Evolutionary conservation across 2,113 vertebrate species (phyloP), one percentile per base, ranked within the genome.

Genomic region (Leucopsar rothschildi): DNA sequence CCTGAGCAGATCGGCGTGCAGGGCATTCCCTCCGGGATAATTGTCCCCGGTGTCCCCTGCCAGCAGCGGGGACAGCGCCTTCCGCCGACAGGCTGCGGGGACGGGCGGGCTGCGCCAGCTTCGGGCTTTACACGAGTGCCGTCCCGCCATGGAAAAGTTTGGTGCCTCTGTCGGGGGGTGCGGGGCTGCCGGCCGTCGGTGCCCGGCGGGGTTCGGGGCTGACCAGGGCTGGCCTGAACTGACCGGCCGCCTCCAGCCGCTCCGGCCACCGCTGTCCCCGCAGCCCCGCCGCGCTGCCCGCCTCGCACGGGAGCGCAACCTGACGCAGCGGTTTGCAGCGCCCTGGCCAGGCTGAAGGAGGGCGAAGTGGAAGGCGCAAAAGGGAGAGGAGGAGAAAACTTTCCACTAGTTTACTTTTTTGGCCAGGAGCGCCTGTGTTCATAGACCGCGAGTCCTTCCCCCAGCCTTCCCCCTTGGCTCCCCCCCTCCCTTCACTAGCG

Each of bases 381-480:
- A 55, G 40, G 35, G 82, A 93, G 70, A 83, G 85, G 85, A 87
- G 86, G 92, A 89, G 84, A 94, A 93, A 97, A 92, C 92, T 94
- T 95, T 89, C 95, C 93, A 86, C 91, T 83, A 73, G 60, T 83
- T 73, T 55, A 71, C 65, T 90, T 81, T 92, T 92, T 85, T 90
- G 94, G 86, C 72, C 52, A 47, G 65, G 70, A 81, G 53, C 23
- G 78, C 68, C 49, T 40, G 81, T 61, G 90, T 81, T 86, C 81
- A 61, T 16, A 70, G 84, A 69, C 47, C 25, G 72, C 37, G 72
- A 86, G 87, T 66, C 84, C 84, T 88, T 47, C 93, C 95, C 81
- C 33, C 39, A 31, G 68, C 72, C 93, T 80, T 79, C 71, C 90
- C 57, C 66, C 42, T 61, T 12, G 4, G 25, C 45, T 33, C 52